Evolutionary conservation across 2,797 vertebrate genomes (phyloP), one percentile per base, ranked within the genome.

Genomic region (Hemitrygon akajei): DNA sequence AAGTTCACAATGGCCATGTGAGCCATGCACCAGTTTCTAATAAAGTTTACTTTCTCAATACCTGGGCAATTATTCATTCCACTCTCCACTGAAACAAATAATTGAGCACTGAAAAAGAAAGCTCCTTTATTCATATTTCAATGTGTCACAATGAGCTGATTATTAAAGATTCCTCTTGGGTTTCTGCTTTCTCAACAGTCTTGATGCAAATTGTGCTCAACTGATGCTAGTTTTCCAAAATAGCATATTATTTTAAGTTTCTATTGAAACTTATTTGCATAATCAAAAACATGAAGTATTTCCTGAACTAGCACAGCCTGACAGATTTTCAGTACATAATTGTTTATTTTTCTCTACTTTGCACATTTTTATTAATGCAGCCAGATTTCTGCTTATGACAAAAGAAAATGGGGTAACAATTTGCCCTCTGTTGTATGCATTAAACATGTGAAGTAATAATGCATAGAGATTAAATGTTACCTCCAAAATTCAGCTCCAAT

Each of bases 61-160:
- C 56, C 22, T 25, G 22, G 58, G 37, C 16, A 60, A 86, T 86
- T 86, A 60, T 56, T 60, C 7, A 16, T 60, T 86, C 81, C 47
- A 60, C 25, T 86, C 82, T 86, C 25, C 16, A 58, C 82, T 60
- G 56, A 60, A 58, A 58, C 16, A 86, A 86, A 30, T 58, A 58
- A 86, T n/a, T 86, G 18, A 10, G 5, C 56, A 86, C 25, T n/a
- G 10, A 58, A 30, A 12, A 86, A 25, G 25, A 63, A 87, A 87
- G 30, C 58, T 60, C 27, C 84, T 87, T n/a, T 87, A n/a, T 87
- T n/a, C 14, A n/a, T 87, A 87, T 87, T 87, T 60, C 10, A 87
- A 12, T 63, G 14, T 87, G 84, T 63, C 84, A 86, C 10, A n/a
- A 7, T n/a, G 58, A 87, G 30, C 12, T 73, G 12, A 63, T 87